Base-by-base conservation (phyloP, 2,113 vertebrate genomes). In the Engraulis encrasicolus region DNA sequence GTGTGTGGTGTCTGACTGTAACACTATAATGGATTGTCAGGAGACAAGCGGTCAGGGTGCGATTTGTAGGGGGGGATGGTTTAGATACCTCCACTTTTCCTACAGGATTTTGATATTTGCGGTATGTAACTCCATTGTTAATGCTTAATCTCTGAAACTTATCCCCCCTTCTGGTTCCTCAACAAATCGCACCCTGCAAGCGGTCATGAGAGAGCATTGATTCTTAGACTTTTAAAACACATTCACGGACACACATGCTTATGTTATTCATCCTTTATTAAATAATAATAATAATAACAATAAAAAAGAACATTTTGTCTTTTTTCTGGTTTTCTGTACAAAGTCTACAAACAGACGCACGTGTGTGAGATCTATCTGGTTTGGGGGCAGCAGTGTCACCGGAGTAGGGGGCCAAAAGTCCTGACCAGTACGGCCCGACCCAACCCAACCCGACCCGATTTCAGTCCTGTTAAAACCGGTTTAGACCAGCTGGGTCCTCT, bases 251-350 rank as follows among this genome's bases (percentile, higher is more conserved):
- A 66, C 58, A 31, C 23, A 66, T 66, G 58, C n/a, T n/a, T 66
- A 31, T 12, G 58, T 66, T 66, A 27, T 27, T 66, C n/a, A 27
- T 66, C 58, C 58, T 66, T 27, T 66, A 66, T 66, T 66, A 66
- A 66, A 66, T 27, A 66, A 66, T 66, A 66, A 66, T 66, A 66
- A 66, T 12, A 66, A 66, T 66, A 66, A 66, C 23, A 66, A 66
- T 66, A 66, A 66, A 66, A 66, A 66, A 66, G n/a, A 27, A 27
- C 20, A 23, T 66, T 61, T 61, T 66, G 58, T 19, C 31, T 66
- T 66, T 66, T 66, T 66, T 12, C 58, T 66, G 1, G 23, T 27
- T 66, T 66, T 66, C 58, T 66, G 58, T 66, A 66, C 58, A 66
- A 66, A 27, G 54, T 61, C 58, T 66, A 66, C 58, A 66, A 66